These are phyloP conservation scores for Drosophila mimetica DNA, from an alignment of 2,888 invertebrate genomes.

Conservation along the genomic window DNA sequence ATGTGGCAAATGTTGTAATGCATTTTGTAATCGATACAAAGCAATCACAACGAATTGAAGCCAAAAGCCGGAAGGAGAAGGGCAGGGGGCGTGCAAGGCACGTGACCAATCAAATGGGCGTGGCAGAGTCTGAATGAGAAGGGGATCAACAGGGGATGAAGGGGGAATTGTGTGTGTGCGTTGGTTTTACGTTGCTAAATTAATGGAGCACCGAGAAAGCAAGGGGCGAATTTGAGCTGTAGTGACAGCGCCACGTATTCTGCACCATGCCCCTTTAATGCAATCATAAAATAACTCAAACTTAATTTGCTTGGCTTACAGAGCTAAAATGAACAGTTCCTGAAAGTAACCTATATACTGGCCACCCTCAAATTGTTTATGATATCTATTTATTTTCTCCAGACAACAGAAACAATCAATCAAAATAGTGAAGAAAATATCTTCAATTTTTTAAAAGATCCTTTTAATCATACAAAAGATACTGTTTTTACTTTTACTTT, in stretches of 20 bases:
- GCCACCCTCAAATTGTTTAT: too few species aligned
- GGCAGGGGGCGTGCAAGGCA: slow-evolving; percentile 44
- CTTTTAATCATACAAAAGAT: too few species aligned
- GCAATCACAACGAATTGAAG: slow-evolving; percentile 74
- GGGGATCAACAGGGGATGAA: slow-evolving; percentile 5
- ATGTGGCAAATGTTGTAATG: slow-evolving; percentile 77
- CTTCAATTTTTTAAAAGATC: too few species aligned
- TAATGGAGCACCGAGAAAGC: slow-evolving; percentile 19
- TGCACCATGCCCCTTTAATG: slow-evolving; percentile 33
- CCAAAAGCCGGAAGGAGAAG: slow-evolving; percentile 19
- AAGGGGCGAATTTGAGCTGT: slow-evolving; percentile 13
- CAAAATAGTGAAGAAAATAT: too few species aligned
- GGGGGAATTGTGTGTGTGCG: slow-evolving; percentile 7
- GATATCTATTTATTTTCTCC: too few species aligned
- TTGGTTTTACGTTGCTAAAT: slow-evolving; percentile 13
- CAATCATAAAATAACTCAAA: slow-evolving; percentile 64
- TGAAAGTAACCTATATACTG: neutral
- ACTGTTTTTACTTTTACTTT: too few species aligned
- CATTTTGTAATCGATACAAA: slow-evolving; percentile 82
- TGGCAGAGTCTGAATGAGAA: slow-evolving; percentile 14
- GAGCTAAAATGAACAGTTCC: neutral
- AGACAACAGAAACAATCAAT: too few species aligned
- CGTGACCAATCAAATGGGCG: slow-evolving; percentile 68
- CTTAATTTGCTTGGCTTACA: slow-evolving; percentile 40
- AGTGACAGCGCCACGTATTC: slow-evolving; percentile 49